Evolutionary conservation across 2,888 invertebrate species (phyloP).

Genomic region (Congeria kusceri): DNA sequence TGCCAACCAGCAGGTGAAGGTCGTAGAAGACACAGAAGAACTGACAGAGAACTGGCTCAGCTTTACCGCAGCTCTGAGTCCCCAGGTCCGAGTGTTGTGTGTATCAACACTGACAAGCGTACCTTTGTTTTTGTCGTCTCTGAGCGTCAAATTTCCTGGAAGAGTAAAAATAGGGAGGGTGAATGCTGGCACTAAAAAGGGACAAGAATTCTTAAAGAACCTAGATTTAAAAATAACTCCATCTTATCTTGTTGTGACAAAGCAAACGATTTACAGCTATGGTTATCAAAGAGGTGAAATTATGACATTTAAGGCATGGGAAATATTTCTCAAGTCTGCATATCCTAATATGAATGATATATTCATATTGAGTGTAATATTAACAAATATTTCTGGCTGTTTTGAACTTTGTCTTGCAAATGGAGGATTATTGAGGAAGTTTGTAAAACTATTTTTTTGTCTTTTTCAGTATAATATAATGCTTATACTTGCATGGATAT

Average conservation of each 20-base stretch:
- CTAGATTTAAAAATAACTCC: slow-evolving; percentile 73
- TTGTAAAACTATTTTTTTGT: slow-evolving; percentile 85
- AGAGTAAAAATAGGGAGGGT: slow-evolving; percentile 86
- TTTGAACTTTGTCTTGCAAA: slow-evolving; percentile 85
- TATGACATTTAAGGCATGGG: slow-evolving; percentile 85
- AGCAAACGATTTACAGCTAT: slow-evolving; percentile 85
- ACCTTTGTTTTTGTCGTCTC: slow-evolving; percentile 87
- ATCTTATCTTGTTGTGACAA: slow-evolving; percentile 85
- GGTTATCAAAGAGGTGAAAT: slow-evolving; percentile 85
- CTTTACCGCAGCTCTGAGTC: slow-evolving; percentile 70
- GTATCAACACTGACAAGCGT: slow-evolving; percentile 85
- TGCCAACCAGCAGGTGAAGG: slow-evolving; percentile 85
- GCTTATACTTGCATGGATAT: slow-evolving; percentile 85
- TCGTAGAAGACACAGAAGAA: slow-evolving; percentile 80
- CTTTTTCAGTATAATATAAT: slow-evolving; percentile 86
- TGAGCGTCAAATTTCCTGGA: slow-evolving; percentile 87
- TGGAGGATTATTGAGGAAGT: slow-evolving; percentile 80
- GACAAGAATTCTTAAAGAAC: slow-evolving; percentile 65
- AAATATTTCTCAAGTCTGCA: slow-evolving; percentile 85
- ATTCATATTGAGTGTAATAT: slow-evolving; percentile 85
- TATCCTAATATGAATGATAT: slow-evolving; percentile 87
- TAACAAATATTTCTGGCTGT: slow-evolving; percentile 86
- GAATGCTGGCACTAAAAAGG: slow-evolving; percentile 64
- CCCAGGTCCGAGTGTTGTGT: slow-evolving; percentile 85
- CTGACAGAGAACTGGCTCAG: slow-evolving; percentile 83